Evolutionary conservation across 2,888 invertebrate species (phyloP).

Genomic region (Notodonta dromedarius): DNA sequence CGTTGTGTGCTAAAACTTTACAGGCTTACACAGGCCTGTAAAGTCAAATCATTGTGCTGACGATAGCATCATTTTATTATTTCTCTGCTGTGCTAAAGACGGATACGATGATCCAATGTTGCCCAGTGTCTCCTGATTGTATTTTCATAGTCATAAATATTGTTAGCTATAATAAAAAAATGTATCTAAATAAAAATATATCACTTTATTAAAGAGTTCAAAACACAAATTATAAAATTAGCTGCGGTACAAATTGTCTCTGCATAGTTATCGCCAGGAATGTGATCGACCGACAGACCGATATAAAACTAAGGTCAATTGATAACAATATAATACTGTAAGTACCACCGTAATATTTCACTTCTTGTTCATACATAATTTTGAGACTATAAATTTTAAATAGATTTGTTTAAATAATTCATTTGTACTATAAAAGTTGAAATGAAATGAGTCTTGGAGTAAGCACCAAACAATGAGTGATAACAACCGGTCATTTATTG

Average conservation of each 20-base stretch:
- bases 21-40: no score
- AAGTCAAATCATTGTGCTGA: no score
- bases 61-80: no score
- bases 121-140: no score
- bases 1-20: no score
- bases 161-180: neutral
- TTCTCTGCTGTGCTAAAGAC: no score
- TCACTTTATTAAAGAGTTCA: conserved; percentile 68
- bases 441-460: conserved; percentile 18
- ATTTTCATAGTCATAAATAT: no score
- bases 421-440: conserved; percentile 29
- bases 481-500: neutral
- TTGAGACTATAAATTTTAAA: conserved; percentile 15
- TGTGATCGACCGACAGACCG: conserved; percentile 23
- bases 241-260: conserved; percentile 15
- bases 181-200: conserved; percentile 64
- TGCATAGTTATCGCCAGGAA: conserved; percentile 28
- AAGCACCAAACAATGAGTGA: conserved; percentile 25
- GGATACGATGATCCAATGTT: no score
- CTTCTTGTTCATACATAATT: conserved; percentile 25
- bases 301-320: conserved; percentile 14
- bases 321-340: conserved; percentile 41
- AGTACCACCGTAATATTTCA: conserved; percentile 21
- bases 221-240: conserved; percentile 43
- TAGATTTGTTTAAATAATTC: neutral